These are phyloP conservation scores for Pseudochaenichthys georgianus DNA, from an alignment of 2,797 vertebrate genomes.

Conservation along the genomic window DNA sequence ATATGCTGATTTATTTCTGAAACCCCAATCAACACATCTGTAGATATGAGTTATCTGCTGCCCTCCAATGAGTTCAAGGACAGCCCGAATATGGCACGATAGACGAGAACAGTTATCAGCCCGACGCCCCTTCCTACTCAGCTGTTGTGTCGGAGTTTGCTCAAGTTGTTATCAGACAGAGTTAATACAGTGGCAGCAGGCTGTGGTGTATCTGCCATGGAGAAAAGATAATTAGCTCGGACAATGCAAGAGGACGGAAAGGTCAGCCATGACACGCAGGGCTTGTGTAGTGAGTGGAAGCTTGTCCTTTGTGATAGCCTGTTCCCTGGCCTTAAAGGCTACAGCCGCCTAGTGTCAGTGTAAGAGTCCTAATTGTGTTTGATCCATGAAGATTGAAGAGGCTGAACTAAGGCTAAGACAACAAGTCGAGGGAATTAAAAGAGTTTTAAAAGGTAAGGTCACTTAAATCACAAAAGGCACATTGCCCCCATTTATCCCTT, in stretches of 20 bases:
- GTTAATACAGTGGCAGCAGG: constrained; percentile 49
- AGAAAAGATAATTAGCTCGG: constrained; percentile 70
- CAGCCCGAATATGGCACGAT: constrained; percentile 36
- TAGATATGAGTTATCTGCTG: constrained; percentile 70
- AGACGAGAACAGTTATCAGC: constrained; percentile 47
- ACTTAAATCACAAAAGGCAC: neutral
- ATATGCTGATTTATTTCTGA: constrained; percentile 65
- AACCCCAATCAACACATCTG: constrained; percentile 78
- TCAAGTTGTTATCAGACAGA: constrained; percentile 43
- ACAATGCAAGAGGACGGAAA: constrained; percentile 70
- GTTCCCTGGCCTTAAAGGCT: constrained; percentile 57
- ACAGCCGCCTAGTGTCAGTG: constrained; percentile 39
- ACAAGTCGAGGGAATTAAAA: constrained; percentile 14
- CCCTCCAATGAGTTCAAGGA: constrained; percentile 66
- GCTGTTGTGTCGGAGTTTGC: constrained; percentile 50
- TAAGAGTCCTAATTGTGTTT: constrained; percentile 33
- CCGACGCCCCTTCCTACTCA: constrained; percentile 11
- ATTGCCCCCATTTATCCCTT: neutral
- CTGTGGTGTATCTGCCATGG: constrained; percentile 52
- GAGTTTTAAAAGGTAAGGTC: neutral
- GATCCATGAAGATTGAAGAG: constrained; percentile 1
- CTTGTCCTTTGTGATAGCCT: constrained; percentile 61
- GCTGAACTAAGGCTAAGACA: neutral
- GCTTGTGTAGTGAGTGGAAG: constrained; percentile 52
- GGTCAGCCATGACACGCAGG: constrained; percentile 70